Base-by-base conservation (phyloP, 2,797 vertebrate species). In the Microctenopoma lineatum region DNA sequence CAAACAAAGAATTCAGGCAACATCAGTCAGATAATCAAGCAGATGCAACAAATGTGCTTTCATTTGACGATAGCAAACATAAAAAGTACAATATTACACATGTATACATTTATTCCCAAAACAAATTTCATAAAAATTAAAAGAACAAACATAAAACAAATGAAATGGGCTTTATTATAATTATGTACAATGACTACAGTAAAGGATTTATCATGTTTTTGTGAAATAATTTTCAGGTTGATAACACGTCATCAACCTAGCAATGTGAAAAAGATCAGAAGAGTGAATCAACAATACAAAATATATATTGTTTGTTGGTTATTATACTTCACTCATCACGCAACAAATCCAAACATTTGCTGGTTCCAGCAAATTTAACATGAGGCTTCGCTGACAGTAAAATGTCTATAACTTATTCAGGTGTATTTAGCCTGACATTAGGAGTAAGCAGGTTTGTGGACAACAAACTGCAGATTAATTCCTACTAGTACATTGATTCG, bases 1-100 rank as follows among this genome's bases (percentile, higher is more conserved):
- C 21, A 58, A 26, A 44, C 3, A 73, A 13, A 68, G 16, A 25
- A 68, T 59, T 73, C 38, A 7, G 15, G 21, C 5, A 21, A 51
- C 2, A 1, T 66, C 10, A 75, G 25, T 57, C 2, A 25, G 25
- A 58, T 29, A 29, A 10, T 25, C n/a, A n/a, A 1, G 13, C 10
- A 41, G 32, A 29, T 18, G 2, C 2, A 44, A 41, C 36, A 44
- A 21, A 56, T 8, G 29, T 27, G 13, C 14, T 44, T 58, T 16
- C 4, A 51, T 29, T 34, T 34, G 32, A 8, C 7, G 7, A 27
- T 21, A 15, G 4, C 27, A 7, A 13, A 41, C 10, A 1, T n/a
- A 2, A 13, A 51, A n/a, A 18, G n/a, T 9, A 12, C 32, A 46
- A 15, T n/a, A 54, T 18, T 15, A 34, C 14, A 25, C n/a, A 1